Evolutionary conservation across 1,140 invertebrate species (phyloP), one percentile per base, ranked within the genome.

Genomic region (Trachymyrmex cornetzi): DNA sequence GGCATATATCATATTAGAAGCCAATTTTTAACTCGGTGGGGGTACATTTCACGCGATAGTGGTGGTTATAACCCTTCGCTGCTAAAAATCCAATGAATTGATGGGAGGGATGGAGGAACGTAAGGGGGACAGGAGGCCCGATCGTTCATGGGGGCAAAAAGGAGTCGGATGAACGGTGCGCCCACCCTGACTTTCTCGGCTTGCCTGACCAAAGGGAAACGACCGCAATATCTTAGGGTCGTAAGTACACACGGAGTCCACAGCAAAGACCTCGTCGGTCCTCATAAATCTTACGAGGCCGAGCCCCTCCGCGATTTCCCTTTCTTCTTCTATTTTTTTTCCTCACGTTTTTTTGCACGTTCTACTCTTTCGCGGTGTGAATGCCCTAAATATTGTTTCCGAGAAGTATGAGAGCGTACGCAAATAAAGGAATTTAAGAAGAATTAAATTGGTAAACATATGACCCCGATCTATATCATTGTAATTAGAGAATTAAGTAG

Each of bases 21-120:
- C 89, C 92, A 93, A 93, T 93, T 93, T 93, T 93, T 93, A 93
- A 93, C 92, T 90, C 89, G 85, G 81, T 87, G 81, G 87, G 89
- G 85, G 91, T 88, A 93, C 91, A 92, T 92, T 92, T 93, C 89
- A 91, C 89, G 57, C 80, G 82, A 80, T 89, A 91, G 86, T 86
- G 86, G 84, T 77, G 80, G 87, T 88, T 91, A 87, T 91, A 93
- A 92, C 90, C 90, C 63, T 75, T 89, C 63, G 74, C 88, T 74
- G 88, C 91, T 93, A 92, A 91, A 92, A 93, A 90, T 93, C 92
- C 91, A 93, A 93, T 93, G 92, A 93, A 93, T 93, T 92, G 92
- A 93, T 93, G 91, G 90, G 50, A 34, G 66, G 19, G 55, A 7
- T 12, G 59, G 22, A 24, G 75, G 14, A 30, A 11, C 4, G 9